Conservation (phyloP, 2,888 invertebrate species). For the Dolichopus griseipennis region DNA sequence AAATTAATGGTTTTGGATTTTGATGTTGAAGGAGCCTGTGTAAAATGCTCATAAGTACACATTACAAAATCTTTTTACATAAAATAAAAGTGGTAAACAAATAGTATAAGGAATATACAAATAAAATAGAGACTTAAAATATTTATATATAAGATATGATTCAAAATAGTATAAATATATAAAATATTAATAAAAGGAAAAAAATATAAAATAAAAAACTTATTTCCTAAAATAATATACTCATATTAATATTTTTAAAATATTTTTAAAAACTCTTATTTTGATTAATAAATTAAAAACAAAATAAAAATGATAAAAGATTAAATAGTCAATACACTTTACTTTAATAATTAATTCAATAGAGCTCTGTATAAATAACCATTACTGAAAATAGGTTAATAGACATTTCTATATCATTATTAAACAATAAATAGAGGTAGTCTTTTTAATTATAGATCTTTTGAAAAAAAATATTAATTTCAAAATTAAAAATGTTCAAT, state of each 20-base stretch:
- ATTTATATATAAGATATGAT: not conserved
- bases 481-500: no score
- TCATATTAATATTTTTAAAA: conserved; percentile 3
- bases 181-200: not conserved
- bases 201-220: not conserved
- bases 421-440: no score
- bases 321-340: not conserved
- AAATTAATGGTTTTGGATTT: conserved; percentile 96
- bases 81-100: not conserved
- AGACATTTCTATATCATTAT: no score
- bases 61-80: not conserved
- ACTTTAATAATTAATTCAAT: not conserved
- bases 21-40: conserved; percentile 69
- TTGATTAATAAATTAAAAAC: not conserved
- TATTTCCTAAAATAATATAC: not conserved
- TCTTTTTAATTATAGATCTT: no score
- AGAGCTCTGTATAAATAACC: not conserved
- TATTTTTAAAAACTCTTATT: not conserved
- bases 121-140: not conserved
- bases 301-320: not conserved
- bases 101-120: not conserved
- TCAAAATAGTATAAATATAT: not conserved
- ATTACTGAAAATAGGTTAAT: no score
- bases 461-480: no score
- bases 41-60: conserved; percentile 46